Base-by-base conservation (phyloP, 2,888 invertebrate genomes). In the Aspidapion aeneum region DNA sequence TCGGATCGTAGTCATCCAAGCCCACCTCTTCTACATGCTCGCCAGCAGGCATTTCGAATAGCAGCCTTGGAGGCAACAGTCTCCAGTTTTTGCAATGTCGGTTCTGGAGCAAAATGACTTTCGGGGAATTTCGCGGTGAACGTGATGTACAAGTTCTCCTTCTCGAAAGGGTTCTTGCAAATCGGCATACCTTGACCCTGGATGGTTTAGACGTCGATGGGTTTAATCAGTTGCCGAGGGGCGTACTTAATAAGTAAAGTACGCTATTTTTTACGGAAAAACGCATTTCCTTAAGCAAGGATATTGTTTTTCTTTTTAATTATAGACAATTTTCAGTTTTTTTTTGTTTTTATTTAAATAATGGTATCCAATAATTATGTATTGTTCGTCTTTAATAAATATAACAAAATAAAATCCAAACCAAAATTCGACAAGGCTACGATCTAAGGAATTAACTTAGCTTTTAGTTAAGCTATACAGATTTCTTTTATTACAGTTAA, bases 111-210 rank as follows among this genome's bases (percentile, higher is more conserved):
- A 82, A 94, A 96, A 75, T 94, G 85, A 72, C 88, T 89, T 51
- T 86, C 85, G 52, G 97, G 97, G 81, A 96, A 96, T 65, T 85
- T 85, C 60, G 98, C 88, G 73, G 89, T 87, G 82, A 98, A 96
- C 72, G 91, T 90, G 62, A 97, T 86, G 75, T 90, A 90, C 58
- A 98, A 82, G 79, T 94, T 90, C 60, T 97, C 97, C 77, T 88
- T 90, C 73, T 93, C 91, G 77, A 91, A 90, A 5, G 94, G 93
- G 79, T 90, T 91, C 77, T 90, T 90, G 73, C 87, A 87, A 48
- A 87, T 83, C 1, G 97, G 97, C 96, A 97, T 97, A 19, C 97
- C 97, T 80, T 96, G 94, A 2, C 90, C 90, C 66, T 83, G 82
- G 62, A 97, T 87, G 66, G 89, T 87, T 77, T 91, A 92, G 1